phyloP scores from a whole-genome alignment of 2,888 invertebrate species.

The Smittia aterrima region DNA sequence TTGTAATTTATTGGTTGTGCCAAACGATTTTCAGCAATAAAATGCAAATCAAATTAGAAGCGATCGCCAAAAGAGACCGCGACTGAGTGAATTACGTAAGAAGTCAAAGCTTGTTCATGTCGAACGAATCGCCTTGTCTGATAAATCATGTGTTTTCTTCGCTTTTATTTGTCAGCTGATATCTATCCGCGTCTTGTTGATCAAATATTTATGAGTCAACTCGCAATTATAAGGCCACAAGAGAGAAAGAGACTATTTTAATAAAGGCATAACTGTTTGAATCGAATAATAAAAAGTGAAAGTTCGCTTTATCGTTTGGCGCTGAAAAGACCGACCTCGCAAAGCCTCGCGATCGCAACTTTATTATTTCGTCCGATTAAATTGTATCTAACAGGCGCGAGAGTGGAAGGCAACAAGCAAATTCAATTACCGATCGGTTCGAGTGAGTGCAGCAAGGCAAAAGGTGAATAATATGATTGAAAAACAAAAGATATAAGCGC shows the following conservation, averaged over 20 bases:
- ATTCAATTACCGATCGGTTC: conserved; percentile 5
- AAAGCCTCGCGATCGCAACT: background rate
- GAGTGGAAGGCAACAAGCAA: background rate
- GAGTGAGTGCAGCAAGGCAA: conserved; percentile 6
- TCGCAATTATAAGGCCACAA: background rate
- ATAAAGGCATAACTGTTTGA: conserved; percentile 9
- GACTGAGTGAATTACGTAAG: background rate
- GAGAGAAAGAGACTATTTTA: background rate
- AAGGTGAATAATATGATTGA: conserved; percentile 38
- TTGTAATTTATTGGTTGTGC: conserved; percentile 2
- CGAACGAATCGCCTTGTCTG: background rate
- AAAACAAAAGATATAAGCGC: conserved; percentile 19
- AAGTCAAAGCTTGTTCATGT: background rate
- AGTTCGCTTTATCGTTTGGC: background rate
- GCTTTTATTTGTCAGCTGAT: background rate
- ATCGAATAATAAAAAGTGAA: conserved; percentile 13
- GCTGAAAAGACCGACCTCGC: background rate
- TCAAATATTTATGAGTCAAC: conserved; percentile 27
- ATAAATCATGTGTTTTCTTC: conserved; percentile 21
- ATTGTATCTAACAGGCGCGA: conserved; percentile 17
- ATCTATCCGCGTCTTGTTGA: background rate
- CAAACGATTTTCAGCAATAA: conserved; percentile 3
- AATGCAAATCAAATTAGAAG: conserved; percentile 34
- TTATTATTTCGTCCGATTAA: conserved; percentile 14
- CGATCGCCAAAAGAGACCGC: background rate